Conservation (phyloP, 2,113 vertebrate genomes). For the Clarias batrachus region DNA sequence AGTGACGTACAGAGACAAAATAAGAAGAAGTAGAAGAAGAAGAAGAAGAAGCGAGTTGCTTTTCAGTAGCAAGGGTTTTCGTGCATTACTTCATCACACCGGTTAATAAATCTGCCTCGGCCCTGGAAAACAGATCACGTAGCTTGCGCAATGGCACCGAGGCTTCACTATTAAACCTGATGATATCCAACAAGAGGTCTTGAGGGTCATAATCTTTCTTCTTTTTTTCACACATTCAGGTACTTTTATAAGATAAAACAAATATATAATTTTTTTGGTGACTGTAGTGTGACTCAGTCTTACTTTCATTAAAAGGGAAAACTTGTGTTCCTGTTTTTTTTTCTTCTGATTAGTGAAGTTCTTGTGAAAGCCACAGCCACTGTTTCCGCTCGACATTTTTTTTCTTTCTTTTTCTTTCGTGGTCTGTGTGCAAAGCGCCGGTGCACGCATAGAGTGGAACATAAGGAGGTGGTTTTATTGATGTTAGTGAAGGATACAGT, state of each 20-base stretch:
- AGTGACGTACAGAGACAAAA: background rate
- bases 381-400: slow-evolving; percentile 34
- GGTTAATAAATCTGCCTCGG: background rate
- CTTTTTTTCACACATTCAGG: slow-evolving; percentile 38
- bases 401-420: background rate
- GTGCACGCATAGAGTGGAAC: background rate
- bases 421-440: background rate
- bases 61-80: background rate
- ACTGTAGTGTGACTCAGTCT: slow-evolving; percentile 45
- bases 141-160: background rate
- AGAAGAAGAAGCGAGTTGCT: background rate
- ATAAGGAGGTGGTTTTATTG: background rate
- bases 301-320: slow-evolving; percentile 50
- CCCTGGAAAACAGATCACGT: background rate
- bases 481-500: background rate
- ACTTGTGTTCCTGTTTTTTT: slow-evolving; percentile 64
- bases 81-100: background rate
- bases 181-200: slow-evolving; percentile 53
- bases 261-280: slow-evolving; percentile 61
- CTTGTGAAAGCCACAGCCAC: slow-evolving; percentile 16
- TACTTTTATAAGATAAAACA: slow-evolving; percentile 54
- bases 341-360: slow-evolving; percentile 72
- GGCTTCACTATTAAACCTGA: slow-evolving; percentile 53
- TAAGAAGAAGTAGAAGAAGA: background rate
- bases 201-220: too few species aligned